Conservation (phyloP, 1,140 invertebrate genomes). For the Drosophila albomicans region DNA sequence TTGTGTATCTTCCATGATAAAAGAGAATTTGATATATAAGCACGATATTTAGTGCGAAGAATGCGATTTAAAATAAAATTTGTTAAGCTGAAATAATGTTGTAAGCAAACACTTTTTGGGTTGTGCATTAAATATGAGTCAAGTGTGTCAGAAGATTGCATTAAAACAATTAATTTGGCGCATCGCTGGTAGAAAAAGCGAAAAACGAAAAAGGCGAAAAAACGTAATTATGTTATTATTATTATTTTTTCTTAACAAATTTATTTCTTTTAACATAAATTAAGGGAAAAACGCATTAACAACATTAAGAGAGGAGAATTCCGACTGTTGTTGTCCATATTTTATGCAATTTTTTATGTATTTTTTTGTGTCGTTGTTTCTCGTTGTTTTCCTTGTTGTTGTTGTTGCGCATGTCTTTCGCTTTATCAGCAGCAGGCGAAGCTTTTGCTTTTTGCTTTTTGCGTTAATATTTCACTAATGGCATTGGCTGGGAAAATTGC, state of each 20-base stretch:
- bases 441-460: conserved; percentile 54
- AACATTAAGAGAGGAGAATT: not conserved
- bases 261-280: conserved; percentile 33
- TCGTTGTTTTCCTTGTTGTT: conserved; percentile 17
- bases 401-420: conserved; percentile 37
- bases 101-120: too few relatives aligned
- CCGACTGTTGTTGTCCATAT: conserved; percentile 12
- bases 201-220: too few relatives aligned
- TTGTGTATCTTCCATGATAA: too few relatives aligned
- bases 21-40: too few relatives aligned
- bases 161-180: conserved; percentile 15
- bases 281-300: conserved; percentile 39
- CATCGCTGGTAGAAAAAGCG: conserved; percentile 7
- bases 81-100: too few relatives aligned
- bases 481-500: conserved; percentile 80
- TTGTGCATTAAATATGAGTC: not conserved
- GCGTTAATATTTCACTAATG: conserved; percentile 83
- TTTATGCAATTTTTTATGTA: conserved; percentile 33
- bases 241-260: conserved; percentile 19
- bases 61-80: too few relatives aligned
- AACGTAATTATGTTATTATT: conserved; percentile 24
- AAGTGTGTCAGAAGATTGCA: conserved; percentile 7
- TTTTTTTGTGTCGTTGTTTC: not conserved
- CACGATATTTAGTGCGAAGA: too few relatives aligned
- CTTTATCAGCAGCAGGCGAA: conserved; percentile 25